phyloP scores from a whole-genome alignment of 2,888 invertebrate species.

The Eupithecia vulgata region DNA sequence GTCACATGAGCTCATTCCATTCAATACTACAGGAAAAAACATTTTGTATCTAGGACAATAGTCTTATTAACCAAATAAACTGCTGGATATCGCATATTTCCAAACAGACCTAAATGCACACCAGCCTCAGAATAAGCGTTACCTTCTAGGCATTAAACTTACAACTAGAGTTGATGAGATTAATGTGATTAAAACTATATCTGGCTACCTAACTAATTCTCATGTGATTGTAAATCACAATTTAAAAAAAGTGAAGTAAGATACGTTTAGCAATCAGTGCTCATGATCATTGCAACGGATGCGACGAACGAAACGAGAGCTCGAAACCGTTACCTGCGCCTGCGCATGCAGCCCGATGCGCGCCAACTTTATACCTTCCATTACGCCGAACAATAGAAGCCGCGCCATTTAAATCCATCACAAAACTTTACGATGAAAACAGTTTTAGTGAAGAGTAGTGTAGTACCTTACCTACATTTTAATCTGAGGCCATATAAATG shows the following conservation, averaged over 20 bases:
- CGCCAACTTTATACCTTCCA: constrained; percentile 50
- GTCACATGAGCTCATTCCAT: constrained; percentile 46
- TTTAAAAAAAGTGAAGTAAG: constrained; percentile 33
- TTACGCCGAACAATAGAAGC: constrained; percentile 48
- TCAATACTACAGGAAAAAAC: constrained; percentile 47
- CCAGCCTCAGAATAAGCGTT: constrained; percentile 72
- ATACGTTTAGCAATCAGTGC: constrained; percentile 18
- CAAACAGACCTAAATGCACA: constrained; percentile 77
- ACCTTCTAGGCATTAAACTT: constrained; percentile 44
- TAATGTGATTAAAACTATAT: background rate
- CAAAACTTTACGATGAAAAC: constrained; percentile 50
- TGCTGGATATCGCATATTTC: constrained; percentile 57
- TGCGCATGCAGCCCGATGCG: constrained; percentile 42
- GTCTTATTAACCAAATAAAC: constrained; percentile 60
- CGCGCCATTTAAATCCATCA: constrained; percentile 52
- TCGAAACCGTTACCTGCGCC: constrained; percentile 74
- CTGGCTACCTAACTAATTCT: constrained; percentile 46
- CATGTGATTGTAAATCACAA: constrained; percentile 59
- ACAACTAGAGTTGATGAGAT: constrained; percentile 42
- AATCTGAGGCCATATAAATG: constrained; percentile 63
- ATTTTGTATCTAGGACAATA: constrained; percentile 52
- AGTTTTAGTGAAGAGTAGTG: constrained; percentile 33
- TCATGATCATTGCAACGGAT: constrained; percentile 57
- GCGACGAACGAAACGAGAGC: constrained; percentile 69
- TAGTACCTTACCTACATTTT: constrained; percentile 46